Percentiles rank a stretch among this genome's conserved stretches.
These are phyloP conservation scores for Bradypodion pumilum DNA, from an alignment of 2,797 vertebrate genomes.

Conservation along the genomic window DNA sequence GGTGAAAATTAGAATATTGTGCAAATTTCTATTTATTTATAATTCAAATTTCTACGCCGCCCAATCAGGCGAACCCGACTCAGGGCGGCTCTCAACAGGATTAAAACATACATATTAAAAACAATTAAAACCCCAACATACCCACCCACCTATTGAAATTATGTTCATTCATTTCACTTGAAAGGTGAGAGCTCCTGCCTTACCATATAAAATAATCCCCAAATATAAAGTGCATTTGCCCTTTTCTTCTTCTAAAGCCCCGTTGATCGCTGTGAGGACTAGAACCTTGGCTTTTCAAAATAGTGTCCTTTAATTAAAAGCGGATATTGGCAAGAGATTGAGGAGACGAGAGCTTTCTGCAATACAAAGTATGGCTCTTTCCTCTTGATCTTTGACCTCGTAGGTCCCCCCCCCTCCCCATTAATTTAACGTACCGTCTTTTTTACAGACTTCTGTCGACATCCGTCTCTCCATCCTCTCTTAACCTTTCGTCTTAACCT, in stretches of 20 bases:
- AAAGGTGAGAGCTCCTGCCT: no score
- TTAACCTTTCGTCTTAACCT: not conserved
- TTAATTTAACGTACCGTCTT: not conserved
- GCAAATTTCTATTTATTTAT: no score
- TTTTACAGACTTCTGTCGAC: conserved; percentile 4
- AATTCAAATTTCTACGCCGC: no score
- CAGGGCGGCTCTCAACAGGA: no score
- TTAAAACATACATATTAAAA: no score
- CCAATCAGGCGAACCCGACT: no score
- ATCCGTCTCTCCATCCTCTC: conserved; percentile 12
- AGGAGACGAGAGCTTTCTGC: not conserved
- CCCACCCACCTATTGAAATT: no score
- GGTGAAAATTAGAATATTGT: no score
- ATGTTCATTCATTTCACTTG: no score
- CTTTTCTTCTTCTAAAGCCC: not conserved
- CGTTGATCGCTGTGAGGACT: not conserved
- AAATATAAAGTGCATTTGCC: not conserved
- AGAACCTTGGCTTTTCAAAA: not conserved
- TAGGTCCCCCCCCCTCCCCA: not conserved
- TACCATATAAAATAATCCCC: no score
- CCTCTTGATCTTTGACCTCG: not conserved
- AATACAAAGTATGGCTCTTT: not conserved
- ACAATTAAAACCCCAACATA: no score
- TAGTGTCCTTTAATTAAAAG: not conserved
- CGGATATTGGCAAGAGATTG: not conserved